Percentiles rank a stretch among this genome's conserved stretches.
phyloP scores from a whole-genome alignment of 2,797 vertebrate species.

The Leucoraja ocellata region DNA sequence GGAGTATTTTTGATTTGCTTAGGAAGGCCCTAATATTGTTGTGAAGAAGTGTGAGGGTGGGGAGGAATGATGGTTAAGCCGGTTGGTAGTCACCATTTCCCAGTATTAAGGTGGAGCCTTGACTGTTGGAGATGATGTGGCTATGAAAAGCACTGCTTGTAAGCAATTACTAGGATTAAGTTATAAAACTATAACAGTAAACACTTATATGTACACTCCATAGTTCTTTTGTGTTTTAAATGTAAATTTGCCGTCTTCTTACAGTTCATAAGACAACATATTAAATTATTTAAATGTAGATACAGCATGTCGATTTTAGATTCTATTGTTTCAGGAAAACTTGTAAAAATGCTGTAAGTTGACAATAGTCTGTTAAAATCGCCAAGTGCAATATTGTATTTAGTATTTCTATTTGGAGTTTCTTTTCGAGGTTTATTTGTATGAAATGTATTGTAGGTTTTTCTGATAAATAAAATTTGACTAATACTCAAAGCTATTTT shows the following conservation, averaged over 20 bases:
- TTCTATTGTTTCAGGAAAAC: conserved; percentile 52
- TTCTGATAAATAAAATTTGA: conserved; percentile 65
- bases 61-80: background rate
- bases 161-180: background rate
- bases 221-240: conserved; percentile 37
- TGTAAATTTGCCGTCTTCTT: conserved; percentile 38
- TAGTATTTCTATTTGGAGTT: conserved; percentile 74
- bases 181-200: conserved; percentile 21
- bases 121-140: background rate
- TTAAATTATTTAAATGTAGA: conserved; percentile 47
- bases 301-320: conserved; percentile 58
- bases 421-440: conserved; percentile 71
- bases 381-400: conserved; percentile 76
- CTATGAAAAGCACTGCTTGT: conserved; percentile 14
- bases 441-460: conserved; percentile 53
- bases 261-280: conserved; percentile 29
- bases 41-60: background rate
- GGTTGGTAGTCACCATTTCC: background rate
- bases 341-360: conserved; percentile 56
- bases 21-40: background rate
- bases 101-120: conserved; percentile 2
- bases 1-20: conserved; percentile 21
- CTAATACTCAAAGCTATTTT: conserved; percentile 52
- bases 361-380: conserved; percentile 62
- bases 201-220: conserved; percentile 25